Percentiles rank a stretch among this genome's conserved stretches.
These are phyloP conservation scores for Malurus leucopterus DNA, from an alignment of 2,797 vertebrate species.

Conservation along the genomic window DNA sequence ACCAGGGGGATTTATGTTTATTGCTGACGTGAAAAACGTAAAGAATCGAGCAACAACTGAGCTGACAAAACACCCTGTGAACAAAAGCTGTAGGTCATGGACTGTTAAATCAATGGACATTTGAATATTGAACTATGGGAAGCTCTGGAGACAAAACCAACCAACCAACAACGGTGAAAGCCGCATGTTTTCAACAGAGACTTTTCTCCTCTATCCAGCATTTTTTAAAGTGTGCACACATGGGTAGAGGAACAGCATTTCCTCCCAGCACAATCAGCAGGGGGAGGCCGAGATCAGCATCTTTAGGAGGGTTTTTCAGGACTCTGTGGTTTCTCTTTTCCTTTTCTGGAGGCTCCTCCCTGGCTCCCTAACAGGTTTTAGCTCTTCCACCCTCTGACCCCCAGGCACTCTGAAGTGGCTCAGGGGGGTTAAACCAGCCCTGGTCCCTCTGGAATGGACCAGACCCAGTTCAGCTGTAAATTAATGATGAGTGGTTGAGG, in stretches of 20 bases:
- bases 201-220: not conserved
- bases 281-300: not conserved
- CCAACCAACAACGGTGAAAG: not conserved
- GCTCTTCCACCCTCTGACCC: not conserved
- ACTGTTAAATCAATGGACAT: not conserved
- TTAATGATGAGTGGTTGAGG: not conserved
- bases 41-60: not conserved
- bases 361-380: not conserved
- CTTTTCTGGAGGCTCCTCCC: not conserved
- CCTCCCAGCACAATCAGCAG: not conserved
- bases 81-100: not conserved
- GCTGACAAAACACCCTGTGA: not conserved
- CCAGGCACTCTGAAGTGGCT: not conserved
- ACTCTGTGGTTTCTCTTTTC: not conserved
- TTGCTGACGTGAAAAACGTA: not conserved
- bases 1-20: not conserved
- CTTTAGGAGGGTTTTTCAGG: not conserved
- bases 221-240: not conserved
- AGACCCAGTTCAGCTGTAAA: not conserved
- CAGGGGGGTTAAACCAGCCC: not conserved
- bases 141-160: not conserved
- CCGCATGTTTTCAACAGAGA: not conserved
- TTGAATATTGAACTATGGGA: not conserved
- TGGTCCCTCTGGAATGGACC: not conserved
- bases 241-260: not conserved